phyloP scores from a whole-genome alignment of 2,888 invertebrate genomes.

The Dioctria rufipes region DNA sequence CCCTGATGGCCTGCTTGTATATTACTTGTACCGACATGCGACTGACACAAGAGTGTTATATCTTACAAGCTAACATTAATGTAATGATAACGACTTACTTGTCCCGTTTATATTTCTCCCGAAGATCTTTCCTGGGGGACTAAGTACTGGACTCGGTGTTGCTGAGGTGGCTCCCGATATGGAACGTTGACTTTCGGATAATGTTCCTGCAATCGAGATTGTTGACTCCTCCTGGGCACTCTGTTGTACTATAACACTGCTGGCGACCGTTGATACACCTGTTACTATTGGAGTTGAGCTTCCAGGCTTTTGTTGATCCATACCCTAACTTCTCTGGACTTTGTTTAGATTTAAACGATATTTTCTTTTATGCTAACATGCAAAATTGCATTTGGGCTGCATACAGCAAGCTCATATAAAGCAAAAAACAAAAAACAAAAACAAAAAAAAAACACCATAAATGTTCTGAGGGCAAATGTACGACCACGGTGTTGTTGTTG shows the following conservation, averaged over 20 bases:
- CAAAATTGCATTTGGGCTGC: conserved; percentile 43
- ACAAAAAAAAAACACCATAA: too few species aligned
- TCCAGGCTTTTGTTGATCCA: conserved; percentile 49
- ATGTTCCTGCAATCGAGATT: conserved; percentile 66
- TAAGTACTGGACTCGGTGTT: conserved; percentile 70
- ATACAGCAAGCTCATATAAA: conserved; percentile 1
- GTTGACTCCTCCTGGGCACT: conserved; percentile 64
- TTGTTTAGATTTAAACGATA: not conserved
- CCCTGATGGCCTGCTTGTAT: conserved; percentile 24
- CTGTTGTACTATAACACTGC: conserved; percentile 57
- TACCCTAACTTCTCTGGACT: not conserved
- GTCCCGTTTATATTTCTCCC: conserved; percentile 71
- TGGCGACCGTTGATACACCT: conserved; percentile 60
- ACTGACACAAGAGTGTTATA: conserved; percentile 33
- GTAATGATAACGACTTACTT: conserved; percentile 65
- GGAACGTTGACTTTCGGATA: conserved; percentile 68
- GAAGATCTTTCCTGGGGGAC: conserved; percentile 70
- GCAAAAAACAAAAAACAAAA: not conserved
- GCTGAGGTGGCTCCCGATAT: conserved; percentile 69
- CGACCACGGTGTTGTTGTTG: too few species aligned
- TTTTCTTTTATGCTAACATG: conserved; percentile 12
- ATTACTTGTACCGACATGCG: conserved; percentile 30
- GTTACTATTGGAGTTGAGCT: conserved; percentile 57
- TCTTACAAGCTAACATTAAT: conserved; percentile 42
- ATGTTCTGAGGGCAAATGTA: too few species aligned